Base-by-base conservation (phyloP, 2,888 invertebrate genomes). In the Steinernema hermaphroditum region DNA sequence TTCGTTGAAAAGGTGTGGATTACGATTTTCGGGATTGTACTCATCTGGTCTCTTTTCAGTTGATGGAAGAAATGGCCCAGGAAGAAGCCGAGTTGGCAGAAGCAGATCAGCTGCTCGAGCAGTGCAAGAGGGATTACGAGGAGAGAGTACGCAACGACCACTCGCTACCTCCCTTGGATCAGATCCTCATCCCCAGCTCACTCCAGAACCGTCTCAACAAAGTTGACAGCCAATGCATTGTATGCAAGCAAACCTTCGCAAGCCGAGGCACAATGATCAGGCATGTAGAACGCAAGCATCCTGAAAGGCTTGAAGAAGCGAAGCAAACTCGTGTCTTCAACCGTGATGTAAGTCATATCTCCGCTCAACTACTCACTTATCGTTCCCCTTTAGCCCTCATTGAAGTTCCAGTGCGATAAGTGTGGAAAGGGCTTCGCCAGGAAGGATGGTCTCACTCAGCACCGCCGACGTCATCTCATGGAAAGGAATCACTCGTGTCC, bases 221-320 rank as follows among this genome's bases (percentile, higher is more conserved):
- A 32, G 16, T 62, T 29, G 62, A 29, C 14, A 22, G 16, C 19
- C 27, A n/a, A 8, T 62, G 62, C 34, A 24, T 12, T 19, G 29
- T 29, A 29, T 62, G 62, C 32, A 1, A 14, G 1, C 29, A 54
- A 34, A 32, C 27, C 19, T 62, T 62, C 19, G 62, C 62, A 12
- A 29, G 16, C 16, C 62, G 62, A 14, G 16, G 32, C 6, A 9
- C 19, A 1, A 62, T 62, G 62, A 12, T 62, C 6, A 29, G 62
- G 16, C 62, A 62, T 19, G 62, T 62, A 1, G 32, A 62, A 16
- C 29, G 62, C 12, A 62, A 62, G 32, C 62, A 62, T 62, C 62
- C 62, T 32, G 29, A 32, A 16, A 12, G 29, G 16, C 16, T 32
- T 32, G 9, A 12, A 14, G 32, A 62, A 29, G 62, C 62, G 14